Evolutionary conservation across 1,140 invertebrate species (phyloP), one percentile per base, ranked within the genome.

Genomic region (Drosophila hydei): DNA sequence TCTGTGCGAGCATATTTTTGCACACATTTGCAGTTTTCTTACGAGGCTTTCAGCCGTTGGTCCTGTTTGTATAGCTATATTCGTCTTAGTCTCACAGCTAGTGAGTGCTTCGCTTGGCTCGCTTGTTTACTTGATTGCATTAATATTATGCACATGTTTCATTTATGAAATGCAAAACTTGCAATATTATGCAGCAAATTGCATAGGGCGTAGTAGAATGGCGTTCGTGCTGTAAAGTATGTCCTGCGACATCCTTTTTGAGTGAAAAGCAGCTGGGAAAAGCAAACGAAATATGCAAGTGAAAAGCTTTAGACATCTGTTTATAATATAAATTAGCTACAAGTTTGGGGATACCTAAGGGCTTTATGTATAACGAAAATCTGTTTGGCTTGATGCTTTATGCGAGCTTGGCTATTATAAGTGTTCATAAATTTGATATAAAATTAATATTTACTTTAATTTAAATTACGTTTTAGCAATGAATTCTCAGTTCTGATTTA

Each of bases 61-160:
- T 23, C 36, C n/a, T 23, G 21, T 14, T 27, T 55, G 14, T 23
- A 42, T 63, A 4, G 30, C n/a, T 21, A 23, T 12, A 23, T 33
- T 33, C 18, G 8, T 30, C 21, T 38, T 19, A 8, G 9, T 12
- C 12, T 19, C 33, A 21, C 18, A 58, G 16, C 14, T 71, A 27
- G 9, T 33, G 27, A 8, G 6, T 30, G 27, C 7, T 7, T 7
- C 27, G 27, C 27, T 33, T 38, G 68, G 64, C n/a, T n/a, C n/a
- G n/a, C n/a, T 75, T 77, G 59, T 81, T 85, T 72, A 56, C 74
- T 72, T 62, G 67, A 59, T 65, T 65, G 42, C 58, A 73, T 81
- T 88, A 87, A 88, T 79, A 79, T 78, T 88, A 87, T 87, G 83
- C 83, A 78, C 83, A 87, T 87, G 83, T 87, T 87, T 87, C 83